phyloP scores from a whole-genome alignment of 1,140 invertebrate species.

The Pinna nobilis region DNA sequence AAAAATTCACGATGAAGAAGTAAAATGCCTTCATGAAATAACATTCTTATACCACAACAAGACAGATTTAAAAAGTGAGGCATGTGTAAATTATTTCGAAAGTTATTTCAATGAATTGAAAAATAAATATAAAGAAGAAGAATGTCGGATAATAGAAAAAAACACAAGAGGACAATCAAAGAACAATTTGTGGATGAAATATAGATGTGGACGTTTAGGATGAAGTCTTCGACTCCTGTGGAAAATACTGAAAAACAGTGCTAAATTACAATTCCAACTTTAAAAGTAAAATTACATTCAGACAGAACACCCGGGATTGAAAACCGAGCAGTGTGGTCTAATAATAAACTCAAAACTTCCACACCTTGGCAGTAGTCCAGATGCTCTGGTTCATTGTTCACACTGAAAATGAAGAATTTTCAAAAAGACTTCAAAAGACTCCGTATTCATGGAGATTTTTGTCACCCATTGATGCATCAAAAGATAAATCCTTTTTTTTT shows the following conservation, averaged over 20 bases:
- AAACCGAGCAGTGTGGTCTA: background rate
- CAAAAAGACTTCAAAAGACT: background rate
- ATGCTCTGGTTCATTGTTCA: background rate
- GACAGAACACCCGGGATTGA: background rate
- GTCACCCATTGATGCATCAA: background rate
- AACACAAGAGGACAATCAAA: constrained; percentile 3
- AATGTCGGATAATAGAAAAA: background rate
- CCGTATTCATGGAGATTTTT: background rate
- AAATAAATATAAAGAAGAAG: background rate
- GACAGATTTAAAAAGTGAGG: no score
- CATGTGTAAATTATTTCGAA: no score
- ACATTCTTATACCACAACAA: no score
- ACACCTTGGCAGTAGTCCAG: constrained; percentile 10
- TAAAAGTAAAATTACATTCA: background rate
- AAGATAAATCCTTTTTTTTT: background rate
- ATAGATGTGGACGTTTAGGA: background rate
- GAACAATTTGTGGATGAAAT: background rate
- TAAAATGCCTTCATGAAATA: no score
- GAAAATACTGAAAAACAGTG: background rate
- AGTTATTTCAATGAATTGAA: no score
- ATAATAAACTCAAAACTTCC: background rate
- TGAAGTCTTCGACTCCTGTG: background rate
- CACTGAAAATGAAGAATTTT: background rate
- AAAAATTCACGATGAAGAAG: no score
- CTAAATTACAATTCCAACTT: background rate